Evolutionary conservation across 2,113 vertebrate genomes (phyloP), one percentile per base, ranked within the genome.

Genomic region (Colossoma macropomum): DNA sequence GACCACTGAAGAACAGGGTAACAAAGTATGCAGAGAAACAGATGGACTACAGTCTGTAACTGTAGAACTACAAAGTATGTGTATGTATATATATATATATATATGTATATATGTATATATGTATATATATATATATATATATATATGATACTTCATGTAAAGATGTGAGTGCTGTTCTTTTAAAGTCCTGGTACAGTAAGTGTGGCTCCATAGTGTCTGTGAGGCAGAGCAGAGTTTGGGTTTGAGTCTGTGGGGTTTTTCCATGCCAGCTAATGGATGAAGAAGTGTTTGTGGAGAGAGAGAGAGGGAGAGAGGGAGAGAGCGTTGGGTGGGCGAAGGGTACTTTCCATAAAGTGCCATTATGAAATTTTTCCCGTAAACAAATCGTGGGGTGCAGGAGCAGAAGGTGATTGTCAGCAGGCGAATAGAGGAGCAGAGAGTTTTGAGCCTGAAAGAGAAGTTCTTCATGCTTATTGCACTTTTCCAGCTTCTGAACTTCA

Each of bases 251-350:
- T 87, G 81, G 88, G 90, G 90, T 32, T 92, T 93, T 94, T 93
- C 91, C 92, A 89, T 92, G 87, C 90, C 91, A 92, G 78, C 89
- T 92, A 89, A 92, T 85, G 85, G 87, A 41, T 75, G 62, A 15
- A 52, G 50, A 60, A 77, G 72, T 45, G 81, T 91, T 87, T 89
- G 41, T 45, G 78, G 79, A 48, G 62, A 19, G 60, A 9, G 34
- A 38, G 34, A 38, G 34, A 38, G 34, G 7, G 34, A 38, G 34
- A 45, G 41, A 45, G 41, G 10, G 41, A 45, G 41, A 45, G 41
- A 70, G 34, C 28, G 50, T 70, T 19, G 27, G 21, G 25, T 38
- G 41, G 45, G 45, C 34, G 28, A 32, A 45, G 69, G n/a, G 30
- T 48, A 2, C 77, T 59, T 80, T 77, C 66, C 56, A 59, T 75